phyloP scores from a whole-genome alignment of 2,113 vertebrate species.

The Actinemys pallida region DNA sequence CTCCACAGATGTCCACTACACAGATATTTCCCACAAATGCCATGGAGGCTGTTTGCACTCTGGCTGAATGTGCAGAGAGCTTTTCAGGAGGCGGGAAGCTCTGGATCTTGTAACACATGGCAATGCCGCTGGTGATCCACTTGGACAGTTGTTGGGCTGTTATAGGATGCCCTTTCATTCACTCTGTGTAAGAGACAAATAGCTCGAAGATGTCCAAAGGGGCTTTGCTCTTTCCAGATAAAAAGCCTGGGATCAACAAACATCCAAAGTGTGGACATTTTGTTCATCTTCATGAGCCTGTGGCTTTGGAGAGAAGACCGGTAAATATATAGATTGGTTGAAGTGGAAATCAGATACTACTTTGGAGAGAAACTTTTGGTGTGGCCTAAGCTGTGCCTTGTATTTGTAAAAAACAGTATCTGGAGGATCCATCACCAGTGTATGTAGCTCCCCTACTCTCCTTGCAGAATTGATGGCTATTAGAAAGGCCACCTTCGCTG shows the following conservation, averaged over 20 bases:
- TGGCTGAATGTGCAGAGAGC: neutral
- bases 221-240: neutral
- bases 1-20: neutral
- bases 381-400: neutral
- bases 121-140: neutral
- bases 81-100: neutral
- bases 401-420: neutral
- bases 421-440: too few species aligned
- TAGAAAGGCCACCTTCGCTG: too few species aligned
- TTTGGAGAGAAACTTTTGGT: neutral
- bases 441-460: too few species aligned
- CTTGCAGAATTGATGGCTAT: too few species aligned
- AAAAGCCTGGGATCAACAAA: neutral
- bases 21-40: neutral
- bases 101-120: neutral
- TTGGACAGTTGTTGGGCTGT: neutral
- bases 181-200: neutral
- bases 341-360: neutral
- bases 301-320: neutral
- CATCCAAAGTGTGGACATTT: neutral
- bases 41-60: neutral
- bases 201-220: neutral
- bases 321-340: neutral
- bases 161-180: neutral
- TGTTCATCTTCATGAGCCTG: neutral